Conservation (phyloP, 1,140 invertebrate genomes). For the Plodia interpunctella region DNA sequence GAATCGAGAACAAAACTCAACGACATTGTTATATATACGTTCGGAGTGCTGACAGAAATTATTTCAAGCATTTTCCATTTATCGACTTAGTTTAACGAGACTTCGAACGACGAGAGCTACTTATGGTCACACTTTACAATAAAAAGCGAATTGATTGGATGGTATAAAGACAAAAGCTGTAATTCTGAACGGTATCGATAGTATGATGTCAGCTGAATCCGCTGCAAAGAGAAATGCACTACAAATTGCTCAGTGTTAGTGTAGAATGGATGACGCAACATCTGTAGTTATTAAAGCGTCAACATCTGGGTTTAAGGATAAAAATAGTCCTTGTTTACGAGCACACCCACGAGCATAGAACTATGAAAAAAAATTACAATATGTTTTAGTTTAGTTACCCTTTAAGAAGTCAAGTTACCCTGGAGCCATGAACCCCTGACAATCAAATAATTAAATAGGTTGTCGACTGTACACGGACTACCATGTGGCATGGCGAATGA, state of each 20-base stretch:
- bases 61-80: slow-evolving; percentile 35
- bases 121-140: slow-evolving; percentile 29
- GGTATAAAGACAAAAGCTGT: slow-evolving; percentile 48
- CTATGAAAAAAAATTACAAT: too few species aligned
- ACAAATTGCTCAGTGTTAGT: slow-evolving; percentile 49
- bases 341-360: too few species aligned
- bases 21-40: not conserved
- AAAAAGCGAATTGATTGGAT: not conserved
- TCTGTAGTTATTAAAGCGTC: slow-evolving; percentile 55
- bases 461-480: too few species aligned
- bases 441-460: too few species aligned
- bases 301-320: not conserved
- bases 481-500: too few species aligned
- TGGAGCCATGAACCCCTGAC: too few species aligned
- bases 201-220: slow-evolving; percentile 52
- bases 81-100: slow-evolving; percentile 41
- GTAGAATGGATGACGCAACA: slow-evolving; percentile 16
- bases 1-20: not conserved
- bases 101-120: slow-evolving; percentile 30
- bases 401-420: too few species aligned
- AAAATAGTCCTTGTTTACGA: not conserved
- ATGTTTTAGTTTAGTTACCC: too few species aligned
- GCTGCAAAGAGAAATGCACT: slow-evolving; percentile 60
- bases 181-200: slow-evolving; percentile 58
- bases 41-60: slow-evolving; percentile 17